Percentiles rank a stretch among this genome's conserved stretches.
These are phyloP conservation scores for Anneissia japonica DNA, from an alignment of 35 echinoderm and acorn worm species.

Conservation along the genomic window DNA sequence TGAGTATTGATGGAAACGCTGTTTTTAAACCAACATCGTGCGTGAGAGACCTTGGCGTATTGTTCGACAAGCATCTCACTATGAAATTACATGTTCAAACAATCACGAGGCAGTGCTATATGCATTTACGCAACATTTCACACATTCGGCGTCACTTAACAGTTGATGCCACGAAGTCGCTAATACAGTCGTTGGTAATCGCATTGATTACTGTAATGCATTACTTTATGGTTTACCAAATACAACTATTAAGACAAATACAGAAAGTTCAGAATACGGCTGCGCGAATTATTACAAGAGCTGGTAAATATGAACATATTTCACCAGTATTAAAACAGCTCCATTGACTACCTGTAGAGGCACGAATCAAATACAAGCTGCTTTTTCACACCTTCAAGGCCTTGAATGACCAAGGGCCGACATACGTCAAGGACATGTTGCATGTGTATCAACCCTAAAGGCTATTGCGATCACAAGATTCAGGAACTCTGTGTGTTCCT, in stretches of 20 bases:
- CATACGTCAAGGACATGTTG: background rate
- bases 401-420: no score
- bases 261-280: background rate
- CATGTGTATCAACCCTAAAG: background rate
- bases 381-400: no score
- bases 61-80: background rate
- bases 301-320: background rate
- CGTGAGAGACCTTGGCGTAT: background rate
- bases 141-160: background rate
- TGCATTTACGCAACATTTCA: no score
- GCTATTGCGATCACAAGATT: background rate
- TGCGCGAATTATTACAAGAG: background rate
- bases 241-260: no score
- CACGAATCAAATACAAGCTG: no score
- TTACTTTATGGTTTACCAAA: background rate
- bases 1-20: background rate
- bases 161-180: background rate
- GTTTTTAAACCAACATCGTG: background rate
- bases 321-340: background rate
- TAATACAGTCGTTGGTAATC: background rate
- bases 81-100: background rate
- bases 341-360: background rate
- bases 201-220: background rate
- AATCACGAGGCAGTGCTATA: background rate
- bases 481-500: background rate